Evolutionary conservation across 1,140 invertebrate genomes (phyloP).

Genomic region (Adoxophyes honmai): DNA sequence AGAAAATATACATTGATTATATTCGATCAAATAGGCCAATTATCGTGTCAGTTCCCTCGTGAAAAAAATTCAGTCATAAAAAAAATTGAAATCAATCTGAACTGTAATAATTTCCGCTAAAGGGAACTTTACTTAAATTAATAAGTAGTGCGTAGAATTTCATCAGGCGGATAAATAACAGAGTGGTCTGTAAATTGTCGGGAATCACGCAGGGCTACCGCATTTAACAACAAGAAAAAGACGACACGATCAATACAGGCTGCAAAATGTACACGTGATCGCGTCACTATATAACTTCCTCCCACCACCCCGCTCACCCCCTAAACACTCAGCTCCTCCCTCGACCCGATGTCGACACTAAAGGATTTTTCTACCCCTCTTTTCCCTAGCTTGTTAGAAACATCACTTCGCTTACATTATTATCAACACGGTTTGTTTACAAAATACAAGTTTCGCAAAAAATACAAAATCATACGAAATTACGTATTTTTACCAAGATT

Average conservation of each 20-base stretch:
- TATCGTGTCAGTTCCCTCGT: no score
- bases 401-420: slow-evolving; percentile 21
- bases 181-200: slow-evolving; percentile 15
- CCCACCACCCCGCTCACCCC: slow-evolving; percentile 61
- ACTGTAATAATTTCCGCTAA: no score
- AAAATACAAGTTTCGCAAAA: slow-evolving; percentile 16
- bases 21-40: no score
- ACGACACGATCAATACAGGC: slow-evolving; percentile 73
- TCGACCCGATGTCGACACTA: slow-evolving; percentile 59
- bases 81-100: no score
- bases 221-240: slow-evolving; percentile 66
- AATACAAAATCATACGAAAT: slow-evolving; percentile 19
- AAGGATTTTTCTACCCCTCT: slow-evolving; percentile 56
- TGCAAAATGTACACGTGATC: slow-evolving; percentile 76
- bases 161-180: neutral
- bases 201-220: slow-evolving; percentile 53
- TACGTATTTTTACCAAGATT: neutral
- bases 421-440: neutral
- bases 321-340: slow-evolving; percentile 62
- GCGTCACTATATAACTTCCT: slow-evolving; percentile 72
- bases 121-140: neutral
- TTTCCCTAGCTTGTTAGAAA: slow-evolving; percentile 31
- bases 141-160: slow-evolving; percentile 4
- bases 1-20: no score
- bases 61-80: no score